Evolutionary conservation across 2,797 vertebrate species (phyloP).

Genomic region (Aplochiton taeniatus): DNA sequence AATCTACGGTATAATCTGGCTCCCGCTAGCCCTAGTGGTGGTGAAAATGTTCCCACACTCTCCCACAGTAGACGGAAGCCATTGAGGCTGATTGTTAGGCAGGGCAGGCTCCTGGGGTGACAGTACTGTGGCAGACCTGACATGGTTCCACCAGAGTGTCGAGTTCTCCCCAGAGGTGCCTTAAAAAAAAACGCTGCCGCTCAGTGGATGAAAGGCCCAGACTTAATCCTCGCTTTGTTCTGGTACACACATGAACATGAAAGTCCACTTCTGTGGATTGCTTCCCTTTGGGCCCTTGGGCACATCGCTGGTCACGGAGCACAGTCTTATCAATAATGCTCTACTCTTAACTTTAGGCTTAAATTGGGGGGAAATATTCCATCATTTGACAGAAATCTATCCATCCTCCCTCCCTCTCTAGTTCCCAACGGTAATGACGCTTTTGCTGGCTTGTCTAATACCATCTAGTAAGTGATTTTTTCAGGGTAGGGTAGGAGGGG

Average conservation of each 20-base stretch:
- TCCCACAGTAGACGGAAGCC: constrained; percentile 30
- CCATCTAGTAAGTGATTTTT: constrained; percentile 91
- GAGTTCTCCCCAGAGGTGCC: constrained; percentile 39
- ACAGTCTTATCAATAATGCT: constrained; percentile 79
- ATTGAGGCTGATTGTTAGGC: constrained; percentile 59
- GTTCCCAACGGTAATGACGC: constrained; percentile 82
- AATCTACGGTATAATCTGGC: constrained; percentile 13
- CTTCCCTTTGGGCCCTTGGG: constrained; percentile 70
- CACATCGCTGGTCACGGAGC: constrained; percentile 68
- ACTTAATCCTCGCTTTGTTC: constrained; percentile 84
- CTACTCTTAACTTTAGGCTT: constrained; percentile 81
- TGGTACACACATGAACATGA: constrained; percentile 83
- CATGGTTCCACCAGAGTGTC: constrained; percentile 47
- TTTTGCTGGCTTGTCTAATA: constrained; percentile 86
- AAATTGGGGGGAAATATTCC: constrained; percentile 81
- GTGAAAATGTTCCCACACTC: constrained; percentile 67
- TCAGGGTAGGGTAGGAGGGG: constrained; percentile 45
- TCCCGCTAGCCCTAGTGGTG: constrained; percentile 19
- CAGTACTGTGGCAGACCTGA: constrained; percentile 50
- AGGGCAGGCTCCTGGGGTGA: constrained; percentile 47
- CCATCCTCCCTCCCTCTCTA: constrained; percentile 67
- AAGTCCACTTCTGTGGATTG: constrained; percentile 82
- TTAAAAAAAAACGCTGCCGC: constrained; percentile 64
- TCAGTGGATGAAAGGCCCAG: constrained; percentile 74
- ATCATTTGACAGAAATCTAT: constrained; percentile 84